Conservation (phyloP, 2,797 vertebrate species). For the Propithecus deckenii region DNA sequence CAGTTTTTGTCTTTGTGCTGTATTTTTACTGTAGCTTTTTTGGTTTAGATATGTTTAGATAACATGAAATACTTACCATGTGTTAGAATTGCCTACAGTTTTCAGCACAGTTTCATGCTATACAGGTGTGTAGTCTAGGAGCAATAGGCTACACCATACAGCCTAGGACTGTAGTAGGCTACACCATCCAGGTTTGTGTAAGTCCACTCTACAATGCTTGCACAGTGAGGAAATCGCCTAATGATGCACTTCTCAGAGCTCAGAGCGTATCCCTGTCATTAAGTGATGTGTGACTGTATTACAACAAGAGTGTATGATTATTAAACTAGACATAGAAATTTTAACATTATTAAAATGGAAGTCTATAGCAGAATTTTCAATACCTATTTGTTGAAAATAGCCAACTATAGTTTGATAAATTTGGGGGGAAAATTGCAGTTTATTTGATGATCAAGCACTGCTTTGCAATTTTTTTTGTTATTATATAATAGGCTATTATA, state of each 20-base stretch:
- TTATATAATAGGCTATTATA: not conserved
- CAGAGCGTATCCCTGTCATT: not conserved
- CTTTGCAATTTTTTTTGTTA: not conserved
- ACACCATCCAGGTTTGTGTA: not conserved
- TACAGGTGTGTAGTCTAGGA: not conserved
- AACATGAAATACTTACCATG: not conserved
- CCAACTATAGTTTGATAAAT: no score
- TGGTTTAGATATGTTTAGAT: not conserved
- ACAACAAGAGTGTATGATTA: not conserved
- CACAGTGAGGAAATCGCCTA: not conserved
- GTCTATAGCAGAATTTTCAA: not conserved
- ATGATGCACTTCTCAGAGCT: not conserved
- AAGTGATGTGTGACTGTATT: not conserved
- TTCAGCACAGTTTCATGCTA: not conserved
- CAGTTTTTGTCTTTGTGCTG: not conserved
- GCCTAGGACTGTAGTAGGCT: not conserved
- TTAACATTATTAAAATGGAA: not conserved
- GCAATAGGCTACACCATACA: not conserved
- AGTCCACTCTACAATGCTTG: not conserved
- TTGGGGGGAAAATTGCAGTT: not conserved
- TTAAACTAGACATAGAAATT: not conserved
- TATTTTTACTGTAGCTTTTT: not conserved
- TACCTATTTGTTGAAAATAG: not conserved
- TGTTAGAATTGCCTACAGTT: not conserved
- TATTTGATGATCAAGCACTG: not conserved